phyloP scores from a whole-genome alignment of 2,113 vertebrate species.

The Cyprinus carpio region DNA sequence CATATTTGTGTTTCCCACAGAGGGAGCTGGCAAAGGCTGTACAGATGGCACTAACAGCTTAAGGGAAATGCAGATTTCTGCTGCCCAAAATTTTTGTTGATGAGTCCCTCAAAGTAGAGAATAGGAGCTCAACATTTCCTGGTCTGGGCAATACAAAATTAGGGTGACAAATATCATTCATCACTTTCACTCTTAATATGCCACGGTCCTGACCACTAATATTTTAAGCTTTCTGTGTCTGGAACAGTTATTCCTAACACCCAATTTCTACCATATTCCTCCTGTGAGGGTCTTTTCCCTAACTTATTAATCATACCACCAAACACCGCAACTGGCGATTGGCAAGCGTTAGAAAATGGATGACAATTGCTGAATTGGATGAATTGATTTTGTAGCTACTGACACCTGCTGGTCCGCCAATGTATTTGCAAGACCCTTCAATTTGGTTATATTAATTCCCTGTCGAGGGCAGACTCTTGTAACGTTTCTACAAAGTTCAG shows the following conservation, averaged over 20 bases:
- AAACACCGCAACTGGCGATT: too few relatives aligned
- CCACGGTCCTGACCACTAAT: not conserved
- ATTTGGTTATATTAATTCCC: not conserved
- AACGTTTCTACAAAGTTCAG: not conserved
- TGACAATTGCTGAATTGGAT: not conserved
- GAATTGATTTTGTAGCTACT: conserved; percentile 63
- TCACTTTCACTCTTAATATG: conserved; percentile 22
- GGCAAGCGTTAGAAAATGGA: not conserved
- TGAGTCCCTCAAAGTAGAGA: conserved; percentile 5
- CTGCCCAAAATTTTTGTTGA: conserved; percentile 27
- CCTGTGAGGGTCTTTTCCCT: not conserved
- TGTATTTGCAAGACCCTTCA: not conserved
- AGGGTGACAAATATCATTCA: not conserved
- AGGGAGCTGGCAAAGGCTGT: not conserved
- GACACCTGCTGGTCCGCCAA: conserved; percentile 64
- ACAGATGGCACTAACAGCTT: conserved; percentile 7
- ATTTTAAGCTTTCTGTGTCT: not conserved
- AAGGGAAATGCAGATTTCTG: conserved; percentile 27
- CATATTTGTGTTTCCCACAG: not conserved
- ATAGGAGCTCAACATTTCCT: conserved; percentile 14
- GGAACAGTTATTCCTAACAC: not conserved
- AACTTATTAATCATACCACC: not conserved
- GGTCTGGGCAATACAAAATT: conserved; percentile 5
- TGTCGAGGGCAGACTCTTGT: conserved; percentile 40
- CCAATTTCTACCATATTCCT: not conserved